phyloP scores from a whole-genome alignment of 2,888 invertebrate species.

The Epinotia bilunana region DNA sequence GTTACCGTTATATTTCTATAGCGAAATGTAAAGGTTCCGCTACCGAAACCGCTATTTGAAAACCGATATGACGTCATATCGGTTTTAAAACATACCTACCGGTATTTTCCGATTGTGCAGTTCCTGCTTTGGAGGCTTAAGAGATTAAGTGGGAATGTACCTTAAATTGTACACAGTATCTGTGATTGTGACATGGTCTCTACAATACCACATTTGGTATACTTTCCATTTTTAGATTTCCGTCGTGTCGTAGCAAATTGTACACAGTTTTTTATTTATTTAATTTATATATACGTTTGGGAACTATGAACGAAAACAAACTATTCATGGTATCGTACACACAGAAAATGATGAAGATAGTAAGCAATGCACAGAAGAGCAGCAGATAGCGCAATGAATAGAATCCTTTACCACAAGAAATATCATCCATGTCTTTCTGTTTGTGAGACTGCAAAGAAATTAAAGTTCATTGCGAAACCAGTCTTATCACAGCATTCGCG shows the following conservation, averaged over 20 bases:
- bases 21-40: too few relatives aligned
- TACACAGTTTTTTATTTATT: background rate
- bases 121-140: slow-evolving; percentile 6
- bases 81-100: too few relatives aligned
- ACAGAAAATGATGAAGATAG: background rate
- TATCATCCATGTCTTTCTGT: too few relatives aligned
- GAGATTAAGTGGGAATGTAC: background rate
- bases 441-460: background rate
- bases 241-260: background rate
- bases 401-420: background rate
- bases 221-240: background rate
- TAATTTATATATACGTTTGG: background rate
- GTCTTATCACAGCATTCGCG: too few relatives aligned
- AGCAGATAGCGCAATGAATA: background rate
- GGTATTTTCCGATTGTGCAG: too few relatives aligned
- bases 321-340: background rate
- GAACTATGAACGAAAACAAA: background rate
- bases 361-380: background rate
- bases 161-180: background rate
- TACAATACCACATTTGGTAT: too few relatives aligned
- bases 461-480: too few relatives aligned
- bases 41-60: too few relatives aligned
- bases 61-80: too few relatives aligned
- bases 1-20: too few relatives aligned
- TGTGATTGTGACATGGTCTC: background rate